phyloP scores from a whole-genome alignment of 2,113 vertebrate genomes.

The Actinemys pallida region DNA sequence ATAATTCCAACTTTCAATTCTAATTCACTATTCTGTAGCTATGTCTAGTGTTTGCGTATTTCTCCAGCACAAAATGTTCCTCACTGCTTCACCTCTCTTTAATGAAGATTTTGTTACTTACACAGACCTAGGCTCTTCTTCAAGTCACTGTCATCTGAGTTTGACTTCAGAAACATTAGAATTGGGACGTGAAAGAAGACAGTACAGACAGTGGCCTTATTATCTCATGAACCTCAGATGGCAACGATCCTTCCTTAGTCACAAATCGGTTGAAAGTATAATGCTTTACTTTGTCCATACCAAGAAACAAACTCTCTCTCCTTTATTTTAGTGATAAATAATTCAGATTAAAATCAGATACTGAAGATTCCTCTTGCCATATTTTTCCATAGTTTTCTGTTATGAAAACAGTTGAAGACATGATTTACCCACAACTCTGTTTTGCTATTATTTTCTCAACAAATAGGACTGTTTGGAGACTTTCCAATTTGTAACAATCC shows the following conservation, averaged over 20 bases:
- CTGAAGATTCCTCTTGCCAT: not conserved
- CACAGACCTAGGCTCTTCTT: not conserved
- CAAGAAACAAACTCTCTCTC: rapidly evolving
- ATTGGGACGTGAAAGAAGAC: not conserved
- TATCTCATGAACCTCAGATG: not conserved
- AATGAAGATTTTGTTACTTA: not conserved
- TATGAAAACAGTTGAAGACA: not conserved
- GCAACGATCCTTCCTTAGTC: not conserved
- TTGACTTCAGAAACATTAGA: not conserved
- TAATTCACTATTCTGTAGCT: not conserved
- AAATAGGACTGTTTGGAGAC: not conserved
- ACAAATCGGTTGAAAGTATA: not conserved
- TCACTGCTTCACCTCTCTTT: not conserved
- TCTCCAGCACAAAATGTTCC: not conserved
- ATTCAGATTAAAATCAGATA: not conserved
- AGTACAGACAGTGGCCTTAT: not conserved
- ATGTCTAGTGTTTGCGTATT: not conserved
- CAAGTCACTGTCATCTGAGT: not conserved
- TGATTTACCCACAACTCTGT: not conserved
- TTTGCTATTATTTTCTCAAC: constrained; percentile 8
- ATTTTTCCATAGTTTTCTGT: not conserved
- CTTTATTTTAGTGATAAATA: not conserved
- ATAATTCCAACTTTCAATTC: not conserved
- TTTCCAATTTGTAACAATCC: not conserved
- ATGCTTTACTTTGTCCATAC: not conserved